phyloP scores from a whole-genome alignment of 2,113 vertebrate genomes.

The Platysternon megacephalum region DNA sequence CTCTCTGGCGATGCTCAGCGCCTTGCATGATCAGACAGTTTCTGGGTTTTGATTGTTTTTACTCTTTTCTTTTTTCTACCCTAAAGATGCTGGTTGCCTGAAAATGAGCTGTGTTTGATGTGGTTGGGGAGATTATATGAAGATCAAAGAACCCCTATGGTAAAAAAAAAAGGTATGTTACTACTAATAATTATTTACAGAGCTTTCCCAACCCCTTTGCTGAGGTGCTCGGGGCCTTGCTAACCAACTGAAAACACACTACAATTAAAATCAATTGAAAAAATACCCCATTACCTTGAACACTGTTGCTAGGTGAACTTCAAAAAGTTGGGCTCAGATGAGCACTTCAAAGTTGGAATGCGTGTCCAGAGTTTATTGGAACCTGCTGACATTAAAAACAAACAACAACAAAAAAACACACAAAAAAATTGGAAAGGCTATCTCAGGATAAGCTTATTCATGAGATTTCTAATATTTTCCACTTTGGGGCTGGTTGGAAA shows the following conservation, averaged over 20 bases:
- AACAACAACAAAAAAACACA: too few relatives aligned
- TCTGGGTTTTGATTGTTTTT: background rate
- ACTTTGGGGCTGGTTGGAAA: background rate
- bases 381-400: background rate
- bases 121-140: background rate
- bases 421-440: background rate
- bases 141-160: background rate
- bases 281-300: background rate
- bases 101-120: background rate
- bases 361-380: background rate
- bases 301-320: background rate
- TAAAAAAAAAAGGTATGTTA: background rate
- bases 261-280: background rate
- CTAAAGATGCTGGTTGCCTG: background rate
- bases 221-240: background rate
- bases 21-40: background rate
- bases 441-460: background rate
- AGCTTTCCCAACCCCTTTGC: accelerated
- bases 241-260: background rate
- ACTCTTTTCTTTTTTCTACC: background rate
- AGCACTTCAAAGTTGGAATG: background rate
- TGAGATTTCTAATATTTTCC: background rate
- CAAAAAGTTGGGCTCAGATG: background rate
- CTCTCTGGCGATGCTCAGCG: background rate
- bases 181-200: background rate